Evolutionary conservation across 92 coral and sea anemone species (phyloP).

Genomic region (Plumapathes pennacea): DNA sequence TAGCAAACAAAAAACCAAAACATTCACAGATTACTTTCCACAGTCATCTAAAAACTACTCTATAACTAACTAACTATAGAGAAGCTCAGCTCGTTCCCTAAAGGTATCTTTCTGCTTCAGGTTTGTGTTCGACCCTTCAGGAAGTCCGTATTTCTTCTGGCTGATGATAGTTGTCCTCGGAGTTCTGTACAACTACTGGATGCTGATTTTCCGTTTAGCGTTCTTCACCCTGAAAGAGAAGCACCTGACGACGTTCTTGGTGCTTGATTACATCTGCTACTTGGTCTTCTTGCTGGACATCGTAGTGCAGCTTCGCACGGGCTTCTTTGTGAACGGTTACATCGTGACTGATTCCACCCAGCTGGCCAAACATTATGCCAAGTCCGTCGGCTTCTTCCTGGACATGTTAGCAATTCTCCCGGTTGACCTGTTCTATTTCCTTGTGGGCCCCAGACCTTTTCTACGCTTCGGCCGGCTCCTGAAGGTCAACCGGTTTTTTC

Average conservation of each 20-base stretch:
- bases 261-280: slow-evolving; percentile 76
- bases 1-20: no score
- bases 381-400: slow-evolving; percentile 67
- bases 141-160: slow-evolving; percentile 76
- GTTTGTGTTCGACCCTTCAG: slow-evolving; percentile 76
- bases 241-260: slow-evolving; percentile 56
- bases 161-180: slow-evolving; percentile 71
- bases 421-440: slow-evolving; percentile 64
- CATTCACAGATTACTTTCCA: no score
- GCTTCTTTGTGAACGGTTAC: slow-evolving; percentile 80
- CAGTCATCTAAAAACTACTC: no score
- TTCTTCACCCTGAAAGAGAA: slow-evolving; percentile 42
- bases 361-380: slow-evolving; percentile 61
- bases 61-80: no score
- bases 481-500: slow-evolving; percentile 72
- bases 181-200: slow-evolving; percentile 85
- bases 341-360: slow-evolving; percentile 57
- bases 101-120: slow-evolving; percentile 23
- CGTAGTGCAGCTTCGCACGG: slow-evolving; percentile 77
- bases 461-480: slow-evolving; percentile 80
- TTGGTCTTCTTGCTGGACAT: slow-evolving; percentile 77
- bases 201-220: slow-evolving; percentile 62
- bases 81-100: slow-evolving; percentile 16
- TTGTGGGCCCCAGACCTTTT: slow-evolving; percentile 67
- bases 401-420: slow-evolving; percentile 76